Evolutionary conservation across 2,113 vertebrate species (phyloP).

Genomic region (Calidris pugnax): DNA sequence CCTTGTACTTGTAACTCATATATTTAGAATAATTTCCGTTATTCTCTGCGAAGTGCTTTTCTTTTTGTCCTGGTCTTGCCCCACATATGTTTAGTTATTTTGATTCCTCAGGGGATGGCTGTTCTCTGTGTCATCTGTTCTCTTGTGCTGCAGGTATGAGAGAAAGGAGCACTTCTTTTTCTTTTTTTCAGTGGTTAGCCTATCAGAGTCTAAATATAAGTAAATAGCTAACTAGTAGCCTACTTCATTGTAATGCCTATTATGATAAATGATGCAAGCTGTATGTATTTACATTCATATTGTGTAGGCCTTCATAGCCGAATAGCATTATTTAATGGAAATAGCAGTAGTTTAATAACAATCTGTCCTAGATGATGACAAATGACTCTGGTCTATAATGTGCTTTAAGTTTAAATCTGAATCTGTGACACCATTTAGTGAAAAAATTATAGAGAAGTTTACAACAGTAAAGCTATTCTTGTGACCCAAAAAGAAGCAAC

Average conservation of each 20-base stretch:
- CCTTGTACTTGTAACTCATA: not conserved
- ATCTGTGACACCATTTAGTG: not conserved
- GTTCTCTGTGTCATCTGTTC: fast-evolving
- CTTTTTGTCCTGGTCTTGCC: not conserved
- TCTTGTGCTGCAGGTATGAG: fast-evolving
- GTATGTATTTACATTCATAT: not conserved
- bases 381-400: not conserved
- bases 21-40: not conserved
- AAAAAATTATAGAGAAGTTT: not conserved
- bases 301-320: not conserved
- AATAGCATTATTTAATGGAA: not conserved
- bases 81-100: not conserved
- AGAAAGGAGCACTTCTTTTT: not conserved
- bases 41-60: not conserved
- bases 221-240: not conserved
- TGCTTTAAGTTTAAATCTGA: not conserved
- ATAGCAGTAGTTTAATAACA: not conserved
- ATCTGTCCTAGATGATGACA: not conserved
- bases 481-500: fast-evolving
- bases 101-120: not conserved
- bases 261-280: not conserved
- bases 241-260: not conserved
- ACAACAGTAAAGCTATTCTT: not conserved
- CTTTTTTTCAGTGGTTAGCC: not conserved
- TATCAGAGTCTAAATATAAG: not conserved